Evolutionary conservation across 2,113 vertebrate genomes (phyloP), one percentile per base, ranked within the genome.

Genomic region (Semnornis frantzii): DNA sequence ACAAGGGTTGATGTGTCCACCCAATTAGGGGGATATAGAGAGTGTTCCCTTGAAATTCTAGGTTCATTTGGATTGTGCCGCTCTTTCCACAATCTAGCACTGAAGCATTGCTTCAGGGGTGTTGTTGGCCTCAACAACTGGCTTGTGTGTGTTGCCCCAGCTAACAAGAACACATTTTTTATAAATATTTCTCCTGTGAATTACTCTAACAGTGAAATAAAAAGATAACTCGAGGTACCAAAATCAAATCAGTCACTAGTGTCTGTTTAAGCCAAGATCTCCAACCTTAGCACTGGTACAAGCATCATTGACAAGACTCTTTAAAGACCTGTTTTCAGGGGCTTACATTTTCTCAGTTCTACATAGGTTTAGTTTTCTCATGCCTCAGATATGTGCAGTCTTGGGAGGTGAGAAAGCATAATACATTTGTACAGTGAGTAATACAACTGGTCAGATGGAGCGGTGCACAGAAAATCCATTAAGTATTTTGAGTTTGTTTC

Each of bases 1-100:
- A 97, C 79, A 75, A 97, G 94, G 93, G 89, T 63, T 84, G 94
- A 94, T 95, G 93, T 95, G 93, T 75, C 91, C 92, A 77, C 85
- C 91, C 91, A 92, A 94, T 97, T 92, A 95, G 95, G 95, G 60
- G 58, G 75, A 75, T 87, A 82, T 37, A 92, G 88, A 94, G 93
- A 95, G 58, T 2, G 4, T 24, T 95, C 23, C 57, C 84, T 96
- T 94, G 90, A 93, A 94, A 90, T 94, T 95, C 89, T 77, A 93
- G 70, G 81, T 74, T 95, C 86, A 80, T 92, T 94, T 68, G 79
- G 60, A 88, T 89, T 94, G 66, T 62, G 92, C 37, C 60, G 72
- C 83, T 75, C 18, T 85, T 90, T 90, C 93, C 3, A 0, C 85
- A 77, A 39, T 70, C 75, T 78, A 88, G 77, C 0, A 1, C 68